These are phyloP conservation scores for Leontocebus nigricollis DNA, from an alignment of 2,797 vertebrate species.

Conservation along the genomic window DNA sequence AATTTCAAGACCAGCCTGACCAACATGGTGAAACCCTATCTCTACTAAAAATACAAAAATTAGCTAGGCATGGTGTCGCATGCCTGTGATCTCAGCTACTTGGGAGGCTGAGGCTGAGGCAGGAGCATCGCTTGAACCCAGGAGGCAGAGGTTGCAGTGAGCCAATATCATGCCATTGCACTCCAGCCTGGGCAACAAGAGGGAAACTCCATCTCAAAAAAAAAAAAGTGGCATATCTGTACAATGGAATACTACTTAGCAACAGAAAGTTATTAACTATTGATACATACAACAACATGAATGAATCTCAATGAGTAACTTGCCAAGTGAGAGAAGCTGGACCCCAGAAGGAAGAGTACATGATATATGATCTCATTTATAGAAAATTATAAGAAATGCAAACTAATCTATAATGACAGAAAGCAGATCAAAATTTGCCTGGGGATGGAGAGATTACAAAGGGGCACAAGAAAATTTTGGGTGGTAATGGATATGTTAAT, in stretches of 20 bases:
- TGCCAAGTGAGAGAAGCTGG: not conserved
- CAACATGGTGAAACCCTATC: too few relatives aligned
- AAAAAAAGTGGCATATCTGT: not conserved
- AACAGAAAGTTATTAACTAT: not conserved
- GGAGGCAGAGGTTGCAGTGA: too few relatives aligned
- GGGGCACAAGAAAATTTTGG: not conserved
- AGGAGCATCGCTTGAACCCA: too few relatives aligned
- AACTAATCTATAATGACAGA: not conserved
- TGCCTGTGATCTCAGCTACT: too few relatives aligned
- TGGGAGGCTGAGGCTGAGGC: too few relatives aligned
- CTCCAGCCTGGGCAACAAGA: too few relatives aligned
- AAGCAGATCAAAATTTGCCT: not conserved
- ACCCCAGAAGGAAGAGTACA: not conserved
- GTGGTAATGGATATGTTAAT: not conserved
- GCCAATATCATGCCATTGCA: too few relatives aligned
- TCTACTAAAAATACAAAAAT: too few relatives aligned
- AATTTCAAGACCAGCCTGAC: too few relatives aligned
- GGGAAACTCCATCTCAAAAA: too few relatives aligned
- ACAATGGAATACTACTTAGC: not conserved
- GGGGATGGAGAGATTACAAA: not conserved
- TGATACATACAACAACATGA: not conserved
- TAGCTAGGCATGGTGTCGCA: too few relatives aligned
- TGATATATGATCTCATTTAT: not conserved
- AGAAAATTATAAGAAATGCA: constrained; percentile 30
- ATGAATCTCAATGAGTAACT: not conserved